Base-by-base conservation (phyloP, 2,113 vertebrate species). In the Entomyzon cyanotis region DNA sequence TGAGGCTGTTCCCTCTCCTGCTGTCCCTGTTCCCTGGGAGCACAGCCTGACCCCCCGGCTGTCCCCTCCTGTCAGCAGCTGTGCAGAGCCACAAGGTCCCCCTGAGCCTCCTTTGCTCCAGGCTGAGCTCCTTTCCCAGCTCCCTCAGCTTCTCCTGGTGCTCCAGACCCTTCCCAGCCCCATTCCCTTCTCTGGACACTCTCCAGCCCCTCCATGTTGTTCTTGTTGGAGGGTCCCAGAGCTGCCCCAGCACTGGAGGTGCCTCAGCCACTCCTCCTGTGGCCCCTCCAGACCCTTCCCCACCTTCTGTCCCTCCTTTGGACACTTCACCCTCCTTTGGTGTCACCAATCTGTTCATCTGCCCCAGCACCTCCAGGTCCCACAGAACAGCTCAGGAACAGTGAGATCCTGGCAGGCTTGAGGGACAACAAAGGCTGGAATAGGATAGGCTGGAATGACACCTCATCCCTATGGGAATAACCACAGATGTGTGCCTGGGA, bases 181-280 rank as follows among this genome's bases (percentile, higher is more conserved):
- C 0, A 0, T 63, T 15, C 35, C 74, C 31, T 77, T 0, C 58
- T 30, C 19, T 53, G 76, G 31, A 23, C 49, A 35, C 1, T 2
- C 60, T 79, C 49, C 62, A 79, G 39, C 62, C 62, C 39, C 50
- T 80, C 50, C 2, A 2, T 4, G 20, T 30, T 41, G 20, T 15
- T 52, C 35, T 20, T 23, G 41, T 31, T 27, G 37, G 62, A 30
- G 37, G 9, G 22, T 11, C 30, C 37, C 75, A 53, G 59, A 33
- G 39, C 50, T 50, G 75, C 1, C 23, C 58, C 62, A 15, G 79
- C 35, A 3, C 42, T 59, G 60, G 39, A 44, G 39, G 23, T 49
- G n/a, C 30, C 50, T 2, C 62, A 42, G 7, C 24, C 70, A 4
- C 41, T 16, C 70, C 58, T 63, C 1, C 0, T 27, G 33, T 25